A percentile compares a stretch with the other conserved stretches of the same genome.
Conservation (phyloP, 2,888 invertebrate species). For the Tolmerus cingulatus region DNA sequence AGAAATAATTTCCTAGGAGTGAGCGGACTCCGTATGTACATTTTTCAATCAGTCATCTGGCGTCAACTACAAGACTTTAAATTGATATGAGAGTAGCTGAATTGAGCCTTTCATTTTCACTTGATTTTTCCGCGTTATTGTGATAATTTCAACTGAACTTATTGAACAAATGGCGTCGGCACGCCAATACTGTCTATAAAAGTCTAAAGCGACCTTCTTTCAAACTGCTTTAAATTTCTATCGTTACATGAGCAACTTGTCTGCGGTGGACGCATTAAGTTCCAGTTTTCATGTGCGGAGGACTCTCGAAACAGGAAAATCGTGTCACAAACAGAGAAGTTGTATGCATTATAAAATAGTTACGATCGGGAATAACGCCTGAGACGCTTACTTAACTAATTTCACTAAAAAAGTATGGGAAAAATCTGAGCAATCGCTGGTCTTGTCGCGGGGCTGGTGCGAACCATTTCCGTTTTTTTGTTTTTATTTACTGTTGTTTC, state of each 20-base stretch:
- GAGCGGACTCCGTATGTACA: too few species aligned
- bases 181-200: neutral
- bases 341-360: constrained; percentile 12
- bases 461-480: neutral
- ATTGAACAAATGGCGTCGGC: neutral
- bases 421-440: neutral
- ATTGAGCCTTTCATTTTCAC: constrained; percentile 9
- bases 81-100: neutral
- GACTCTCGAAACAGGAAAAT: constrained; percentile 1
- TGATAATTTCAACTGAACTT: neutral
- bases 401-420: neutral
- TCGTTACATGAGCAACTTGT: neutral
- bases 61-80: neutral
- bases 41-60: neutral
- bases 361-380: neutral
- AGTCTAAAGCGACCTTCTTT: neutral
- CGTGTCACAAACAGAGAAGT: constrained; percentile 12
- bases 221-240: neutral
- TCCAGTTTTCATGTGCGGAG: constrained; percentile 22
- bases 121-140: neutral
- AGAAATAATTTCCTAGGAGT: constrained; percentile 1
- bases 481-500: neutral
- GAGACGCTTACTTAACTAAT: neutral
- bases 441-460: neutral
- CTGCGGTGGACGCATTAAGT: neutral